Conservation (phyloP, 2,797 vertebrate genomes). For the Xenentodon cancila region DNA sequence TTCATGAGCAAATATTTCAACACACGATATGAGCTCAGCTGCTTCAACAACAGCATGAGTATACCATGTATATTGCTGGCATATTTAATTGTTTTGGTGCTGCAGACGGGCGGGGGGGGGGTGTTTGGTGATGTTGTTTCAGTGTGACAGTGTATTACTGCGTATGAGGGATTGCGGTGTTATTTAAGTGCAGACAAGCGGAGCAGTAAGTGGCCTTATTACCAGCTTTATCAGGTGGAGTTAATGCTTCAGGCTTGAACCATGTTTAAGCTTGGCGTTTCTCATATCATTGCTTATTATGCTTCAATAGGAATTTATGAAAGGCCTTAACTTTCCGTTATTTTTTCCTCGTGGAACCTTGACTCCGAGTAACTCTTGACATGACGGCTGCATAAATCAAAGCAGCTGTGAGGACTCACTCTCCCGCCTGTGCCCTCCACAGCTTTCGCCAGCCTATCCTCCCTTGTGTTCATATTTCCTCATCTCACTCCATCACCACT, state of each 20-base stretch:
- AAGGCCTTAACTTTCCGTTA: conserved; percentile 37
- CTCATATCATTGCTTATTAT: conserved; percentile 48
- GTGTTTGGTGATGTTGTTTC: conserved; percentile 40
- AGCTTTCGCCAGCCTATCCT: conserved; percentile 16
- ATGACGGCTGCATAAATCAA: conserved; percentile 72
- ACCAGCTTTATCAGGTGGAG: conserved; percentile 36
- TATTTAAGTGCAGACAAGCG: conserved; percentile 46
- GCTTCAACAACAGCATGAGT: not conserved
- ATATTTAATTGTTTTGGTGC: conserved; percentile 8
- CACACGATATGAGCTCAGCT: conserved; percentile 6
- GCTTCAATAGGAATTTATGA: conserved; percentile 68
- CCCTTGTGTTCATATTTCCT: conserved; percentile 23
- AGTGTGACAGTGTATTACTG: conserved; percentile 19
- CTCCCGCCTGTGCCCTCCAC: conserved; percentile 13
- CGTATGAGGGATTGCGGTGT: conserved; percentile 26
- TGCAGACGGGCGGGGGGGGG: conserved; percentile 1
- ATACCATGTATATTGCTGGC: conserved; percentile 1
- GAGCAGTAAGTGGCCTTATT: conserved; percentile 41
- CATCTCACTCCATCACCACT: conserved; percentile 33
- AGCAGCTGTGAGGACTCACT: conserved; percentile 34
- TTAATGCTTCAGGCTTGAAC: conserved; percentile 43
- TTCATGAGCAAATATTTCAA: not conserved
- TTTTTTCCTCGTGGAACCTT: conserved; percentile 51
- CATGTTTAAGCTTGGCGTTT: conserved; percentile 40
- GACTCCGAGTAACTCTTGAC: conserved; percentile 59